Conservation (phyloP, 2,113 vertebrate species). For the Pitta sordida region DNA sequence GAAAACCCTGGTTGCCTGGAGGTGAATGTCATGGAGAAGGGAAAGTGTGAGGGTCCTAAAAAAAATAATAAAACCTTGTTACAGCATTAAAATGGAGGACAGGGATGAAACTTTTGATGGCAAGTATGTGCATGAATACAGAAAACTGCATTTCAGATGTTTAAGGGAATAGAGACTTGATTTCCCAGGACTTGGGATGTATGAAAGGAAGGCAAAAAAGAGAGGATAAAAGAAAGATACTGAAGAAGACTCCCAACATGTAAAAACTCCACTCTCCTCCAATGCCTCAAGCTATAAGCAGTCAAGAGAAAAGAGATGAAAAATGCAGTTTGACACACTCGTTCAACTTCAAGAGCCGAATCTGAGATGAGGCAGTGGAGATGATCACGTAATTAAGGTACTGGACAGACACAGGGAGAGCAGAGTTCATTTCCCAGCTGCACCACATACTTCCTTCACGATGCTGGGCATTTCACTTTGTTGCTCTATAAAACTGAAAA, state of each 20-base stretch:
- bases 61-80: background rate
- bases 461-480: background rate
- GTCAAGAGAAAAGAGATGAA: conserved; percentile 11
- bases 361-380: background rate
- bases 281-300: conserved; percentile 28
- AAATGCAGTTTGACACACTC: conserved; percentile 24
- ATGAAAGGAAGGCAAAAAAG: background rate
- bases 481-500: background rate
- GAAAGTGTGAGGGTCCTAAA: background rate
- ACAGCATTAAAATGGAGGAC: background rate
- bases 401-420: background rate
- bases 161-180: background rate
- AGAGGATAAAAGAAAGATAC: background rate
- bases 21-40: background rate
- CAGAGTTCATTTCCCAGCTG: conserved; percentile 29
- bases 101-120: background rate
- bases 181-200: background rate
- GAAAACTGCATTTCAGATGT: background rate
- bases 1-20: background rate
- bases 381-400: background rate
- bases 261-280: conserved; percentile 11
- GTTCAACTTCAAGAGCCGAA: background rate
- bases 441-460: background rate
- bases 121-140: background rate
- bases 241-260: background rate